These are phyloP conservation scores for Grammomys surdaster DNA, from an alignment of 2,113 vertebrate genomes.

Conservation along the genomic window DNA sequence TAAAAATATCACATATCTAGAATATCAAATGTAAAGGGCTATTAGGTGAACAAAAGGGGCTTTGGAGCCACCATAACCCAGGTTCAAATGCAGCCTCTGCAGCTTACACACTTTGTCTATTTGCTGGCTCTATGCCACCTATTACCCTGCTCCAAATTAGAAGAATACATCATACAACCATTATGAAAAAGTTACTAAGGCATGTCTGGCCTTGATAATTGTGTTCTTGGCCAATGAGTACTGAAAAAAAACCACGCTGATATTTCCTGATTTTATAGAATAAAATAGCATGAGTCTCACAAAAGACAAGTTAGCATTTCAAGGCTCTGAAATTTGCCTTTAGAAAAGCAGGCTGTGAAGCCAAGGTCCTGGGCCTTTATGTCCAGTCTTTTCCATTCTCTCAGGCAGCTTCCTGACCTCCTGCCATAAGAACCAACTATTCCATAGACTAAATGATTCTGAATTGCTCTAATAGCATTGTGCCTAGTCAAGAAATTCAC, in stretches of 20 bases:
- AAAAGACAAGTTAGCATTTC: background rate
- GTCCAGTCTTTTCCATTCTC: background rate
- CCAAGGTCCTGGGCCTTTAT: background rate
- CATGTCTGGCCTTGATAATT: background rate
- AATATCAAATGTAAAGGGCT: background rate
- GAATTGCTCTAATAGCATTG: background rate
- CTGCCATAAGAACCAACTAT: constrained; percentile 11
- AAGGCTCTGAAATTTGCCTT: background rate
- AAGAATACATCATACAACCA: background rate
- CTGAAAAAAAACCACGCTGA: background rate
- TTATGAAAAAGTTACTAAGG: background rate
- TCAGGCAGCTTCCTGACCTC: background rate
- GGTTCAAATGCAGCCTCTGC: background rate
- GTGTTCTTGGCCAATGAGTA: background rate
- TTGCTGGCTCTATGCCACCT: background rate
- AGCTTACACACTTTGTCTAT: background rate
- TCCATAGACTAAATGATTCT: background rate
- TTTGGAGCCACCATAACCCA: background rate
- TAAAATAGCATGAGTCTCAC: background rate
- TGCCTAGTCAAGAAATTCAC: background rate
- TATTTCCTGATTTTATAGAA: constrained; percentile 1
- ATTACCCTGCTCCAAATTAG: background rate
- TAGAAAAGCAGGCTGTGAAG: background rate
- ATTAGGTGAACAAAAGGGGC: background rate
- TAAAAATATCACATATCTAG: background rate